Evolutionary conservation across 2,888 invertebrate species (phyloP).

Genomic region (Eubasilissa splendida): DNA sequence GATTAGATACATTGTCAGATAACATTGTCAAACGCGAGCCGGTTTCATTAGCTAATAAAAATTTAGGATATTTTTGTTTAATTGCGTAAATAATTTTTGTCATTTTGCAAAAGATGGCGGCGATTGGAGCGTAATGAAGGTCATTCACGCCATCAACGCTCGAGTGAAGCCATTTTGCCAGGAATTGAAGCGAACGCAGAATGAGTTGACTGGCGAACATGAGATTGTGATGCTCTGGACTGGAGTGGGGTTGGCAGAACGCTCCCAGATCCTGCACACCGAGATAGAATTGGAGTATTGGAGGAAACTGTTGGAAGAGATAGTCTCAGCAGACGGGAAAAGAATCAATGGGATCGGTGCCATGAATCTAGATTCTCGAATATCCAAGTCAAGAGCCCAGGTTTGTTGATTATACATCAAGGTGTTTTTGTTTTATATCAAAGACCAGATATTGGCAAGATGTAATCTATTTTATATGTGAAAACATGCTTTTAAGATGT

Average conservation of each 20-base stretch:
- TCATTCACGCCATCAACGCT: conserved; percentile 37
- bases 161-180: conserved; percentile 44
- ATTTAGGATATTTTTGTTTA: no score
- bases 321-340: conserved; percentile 42
- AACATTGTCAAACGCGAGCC: no score
- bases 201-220: conserved; percentile 30
- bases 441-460: no score
- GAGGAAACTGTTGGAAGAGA: conserved; percentile 41
- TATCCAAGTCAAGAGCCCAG: conserved; percentile 43
- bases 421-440: neutral
- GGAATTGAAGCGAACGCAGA: conserved; percentile 28
- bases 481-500: no score
- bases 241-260: conserved; percentile 40
- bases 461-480: no score
- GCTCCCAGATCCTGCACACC: conserved; percentile 15
- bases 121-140: conserved; percentile 3
- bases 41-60: no score
- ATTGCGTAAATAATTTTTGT: no score
- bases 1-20: no score
- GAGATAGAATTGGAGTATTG: conserved; percentile 38
- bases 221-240: conserved; percentile 44
- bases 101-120: no score
- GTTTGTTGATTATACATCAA: conserved; percentile 11
- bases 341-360: conserved; percentile 35
- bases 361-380: conserved; percentile 28